phyloP scores from a whole-genome alignment of 2,888 invertebrate genomes.

The Drymonia ruficornis region DNA sequence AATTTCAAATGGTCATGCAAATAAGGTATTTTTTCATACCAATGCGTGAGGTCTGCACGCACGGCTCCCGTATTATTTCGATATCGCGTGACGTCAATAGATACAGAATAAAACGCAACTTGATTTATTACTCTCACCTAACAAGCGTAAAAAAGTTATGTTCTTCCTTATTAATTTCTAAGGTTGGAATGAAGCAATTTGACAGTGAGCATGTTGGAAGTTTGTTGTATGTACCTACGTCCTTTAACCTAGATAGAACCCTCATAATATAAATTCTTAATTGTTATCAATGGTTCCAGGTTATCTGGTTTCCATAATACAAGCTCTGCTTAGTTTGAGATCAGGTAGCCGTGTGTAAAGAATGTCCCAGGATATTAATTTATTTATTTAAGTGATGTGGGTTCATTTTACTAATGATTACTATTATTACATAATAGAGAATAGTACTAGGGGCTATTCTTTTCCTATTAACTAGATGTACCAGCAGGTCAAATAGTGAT shows the following conservation, averaged over 20 bases:
- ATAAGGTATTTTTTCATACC: neutral
- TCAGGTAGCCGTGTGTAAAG: no score
- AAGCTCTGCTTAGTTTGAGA: no score
- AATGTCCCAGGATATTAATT: no score
- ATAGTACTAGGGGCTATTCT: no score
- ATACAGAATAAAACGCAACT: constrained; percentile 18
- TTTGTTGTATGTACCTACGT: neutral
- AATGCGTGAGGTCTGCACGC: constrained; percentile 11
- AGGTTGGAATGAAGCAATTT: constrained; percentile 2
- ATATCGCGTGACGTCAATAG: constrained; percentile 44
- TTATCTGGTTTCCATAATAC: no score
- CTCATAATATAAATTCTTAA: neutral
- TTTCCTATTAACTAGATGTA: no score
- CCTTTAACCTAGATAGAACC: neutral
- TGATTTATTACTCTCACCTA: constrained; percentile 27
- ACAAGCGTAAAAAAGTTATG: constrained; percentile 22
- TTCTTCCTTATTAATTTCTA: constrained; percentile 19
- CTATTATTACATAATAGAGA: no score
- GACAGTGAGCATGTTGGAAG: neutral
- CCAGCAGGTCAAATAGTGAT: no score
- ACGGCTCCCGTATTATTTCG: constrained; percentile 34
- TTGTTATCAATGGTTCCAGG: no score
- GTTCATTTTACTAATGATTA: no score
- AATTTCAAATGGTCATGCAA: neutral
- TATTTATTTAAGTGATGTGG: no score